Evolutionary conservation across 2,888 invertebrate species (phyloP).

Genomic region (Acronicta leporina): DNA sequence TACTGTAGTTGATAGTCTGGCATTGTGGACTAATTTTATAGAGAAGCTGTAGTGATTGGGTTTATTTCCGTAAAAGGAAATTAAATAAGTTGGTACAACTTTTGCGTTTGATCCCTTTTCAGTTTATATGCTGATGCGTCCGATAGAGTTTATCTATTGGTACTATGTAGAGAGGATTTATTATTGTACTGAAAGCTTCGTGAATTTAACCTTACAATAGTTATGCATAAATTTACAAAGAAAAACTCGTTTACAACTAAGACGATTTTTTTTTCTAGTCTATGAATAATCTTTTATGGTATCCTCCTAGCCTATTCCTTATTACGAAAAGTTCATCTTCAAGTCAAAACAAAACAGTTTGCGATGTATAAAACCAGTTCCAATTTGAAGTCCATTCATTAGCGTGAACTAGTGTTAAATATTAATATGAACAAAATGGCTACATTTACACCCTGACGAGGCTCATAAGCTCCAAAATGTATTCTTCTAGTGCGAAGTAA

Average conservation of each 20-base stretch:
- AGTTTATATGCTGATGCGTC: conserved; percentile 22
- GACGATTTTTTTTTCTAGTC: too few relatives aligned
- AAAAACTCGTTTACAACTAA: too few relatives aligned
- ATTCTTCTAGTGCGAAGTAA: conserved; percentile 1
- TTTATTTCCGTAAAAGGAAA: conserved; percentile 24
- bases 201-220: too few relatives aligned
- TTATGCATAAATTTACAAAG: too few relatives aligned
- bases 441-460: neutral
- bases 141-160: conserved; percentile 3
- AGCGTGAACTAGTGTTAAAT: neutral
- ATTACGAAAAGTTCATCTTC: too few relatives aligned
- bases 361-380: too few relatives aligned
- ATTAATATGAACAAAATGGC: conserved; percentile 10
- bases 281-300: too few relatives aligned
- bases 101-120: conserved; percentile 46
- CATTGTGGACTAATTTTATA: conserved; percentile 26
- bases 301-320: too few relatives aligned
- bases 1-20: neutral
- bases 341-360: too few relatives aligned
- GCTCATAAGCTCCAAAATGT: conserved; percentile 10
- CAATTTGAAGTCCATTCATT: too few relatives aligned
- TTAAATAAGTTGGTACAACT: conserved; percentile 44
- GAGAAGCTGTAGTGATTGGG: conserved; percentile 6
- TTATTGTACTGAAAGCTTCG: too few relatives aligned
- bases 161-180: neutral